Evolutionary conservation across 64 coral and sea anemone species (phyloP).

Genomic region (Porites australiensis): DNA sequence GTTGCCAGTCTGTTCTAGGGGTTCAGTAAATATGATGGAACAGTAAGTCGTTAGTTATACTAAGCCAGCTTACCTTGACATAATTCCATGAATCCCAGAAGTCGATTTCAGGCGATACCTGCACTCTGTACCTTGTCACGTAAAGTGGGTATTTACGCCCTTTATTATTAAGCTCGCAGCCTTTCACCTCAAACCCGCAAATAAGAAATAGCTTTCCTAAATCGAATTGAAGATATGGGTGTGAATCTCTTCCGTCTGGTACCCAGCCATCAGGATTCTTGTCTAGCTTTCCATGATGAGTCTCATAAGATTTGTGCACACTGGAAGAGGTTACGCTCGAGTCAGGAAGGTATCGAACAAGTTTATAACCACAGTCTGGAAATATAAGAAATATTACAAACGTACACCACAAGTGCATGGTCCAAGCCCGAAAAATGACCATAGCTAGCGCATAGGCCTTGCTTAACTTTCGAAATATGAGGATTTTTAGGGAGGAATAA

Average conservation of each 20-base stretch:
- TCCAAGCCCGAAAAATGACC: too few species aligned
- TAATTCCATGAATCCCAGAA: conserved; percentile 27
- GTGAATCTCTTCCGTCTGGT: not conserved
- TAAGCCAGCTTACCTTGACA: not conserved
- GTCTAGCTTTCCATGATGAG: not conserved
- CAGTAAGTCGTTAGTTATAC: too few species aligned
- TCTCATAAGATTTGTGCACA: not conserved
- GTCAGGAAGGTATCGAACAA: not conserved
- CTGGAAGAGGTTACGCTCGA: not conserved
- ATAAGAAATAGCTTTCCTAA: not conserved
- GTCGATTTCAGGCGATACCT: conserved; percentile 10
- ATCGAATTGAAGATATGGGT: not conserved
- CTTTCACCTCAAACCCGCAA: conserved; percentile 26
- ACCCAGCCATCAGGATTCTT: not conserved
- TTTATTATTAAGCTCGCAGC: not conserved
- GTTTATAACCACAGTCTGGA: too few species aligned
- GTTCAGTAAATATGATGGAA: too few species aligned
- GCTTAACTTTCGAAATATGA: too few species aligned
- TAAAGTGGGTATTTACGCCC: not conserved
- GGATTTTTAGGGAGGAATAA: too few species aligned
- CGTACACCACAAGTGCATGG: too few species aligned
- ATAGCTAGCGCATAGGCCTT: too few species aligned
- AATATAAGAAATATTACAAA: too few species aligned
- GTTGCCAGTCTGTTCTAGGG: too few species aligned
- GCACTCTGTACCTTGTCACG: conserved; percentile 10